Conservation (phyloP, 2,797 vertebrate species). For the Lates japonicus region DNA sequence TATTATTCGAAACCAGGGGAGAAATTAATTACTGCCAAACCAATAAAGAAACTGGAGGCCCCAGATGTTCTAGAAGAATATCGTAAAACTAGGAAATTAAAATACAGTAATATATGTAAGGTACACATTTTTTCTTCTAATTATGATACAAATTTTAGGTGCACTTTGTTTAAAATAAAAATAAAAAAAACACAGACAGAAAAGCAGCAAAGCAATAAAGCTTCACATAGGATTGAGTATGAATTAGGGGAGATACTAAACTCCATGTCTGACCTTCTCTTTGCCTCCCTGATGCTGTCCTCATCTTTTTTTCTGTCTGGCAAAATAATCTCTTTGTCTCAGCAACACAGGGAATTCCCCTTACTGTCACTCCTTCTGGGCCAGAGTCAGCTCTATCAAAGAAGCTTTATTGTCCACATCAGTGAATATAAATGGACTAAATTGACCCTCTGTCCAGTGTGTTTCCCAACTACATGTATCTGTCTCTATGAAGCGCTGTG, state of each 20-base stretch:
- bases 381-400: slow-evolving; percentile 65
- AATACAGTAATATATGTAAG: too few relatives aligned
- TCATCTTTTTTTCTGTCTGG: slow-evolving; percentile 51
- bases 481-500: slow-evolving; percentile 51
- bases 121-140: background rate
- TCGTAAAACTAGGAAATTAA: background rate
- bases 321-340: slow-evolving; percentile 82
- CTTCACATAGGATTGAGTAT: slow-evolving; percentile 37
- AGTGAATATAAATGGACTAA: slow-evolving; percentile 77
- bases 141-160: slow-evolving; percentile 16
- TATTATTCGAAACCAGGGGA: slow-evolving; percentile 41
- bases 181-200: background rate
- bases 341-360: slow-evolving; percentile 71
- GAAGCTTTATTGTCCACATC: slow-evolving; percentile 71
- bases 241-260: slow-evolving; percentile 49
- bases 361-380: slow-evolving; percentile 52
- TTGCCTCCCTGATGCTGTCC: slow-evolving; percentile 44
- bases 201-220: slow-evolving; percentile 45
- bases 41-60: slow-evolving; percentile 39
- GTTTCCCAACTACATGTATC: slow-evolving; percentile 34
- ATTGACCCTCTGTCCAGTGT: slow-evolving; percentile 74
- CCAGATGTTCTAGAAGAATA: background rate
- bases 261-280: slow-evolving; percentile 52
- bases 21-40: slow-evolving; percentile 61
- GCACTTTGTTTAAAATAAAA: background rate